A percentile compares a stretch with the other conserved stretches of the same genome.
Evolutionary conservation across 2,888 invertebrate species (phyloP).

Genomic region (Halictus quadricinctus): DNA sequence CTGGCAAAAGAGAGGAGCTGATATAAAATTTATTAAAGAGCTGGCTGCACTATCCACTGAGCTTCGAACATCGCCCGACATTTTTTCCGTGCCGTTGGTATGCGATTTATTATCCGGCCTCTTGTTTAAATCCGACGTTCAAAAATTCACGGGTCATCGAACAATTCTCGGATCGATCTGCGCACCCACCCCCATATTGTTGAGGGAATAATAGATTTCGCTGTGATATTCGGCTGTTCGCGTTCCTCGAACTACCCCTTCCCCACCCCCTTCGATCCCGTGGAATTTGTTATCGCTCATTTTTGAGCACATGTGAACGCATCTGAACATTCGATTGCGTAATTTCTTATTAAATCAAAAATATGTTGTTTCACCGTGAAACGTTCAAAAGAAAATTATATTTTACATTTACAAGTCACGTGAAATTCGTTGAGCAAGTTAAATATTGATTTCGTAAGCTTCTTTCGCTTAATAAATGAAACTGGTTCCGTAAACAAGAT

Average conservation of each 20-base stretch:
- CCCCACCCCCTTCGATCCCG: neutral
- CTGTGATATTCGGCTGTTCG: conserved; percentile 16
- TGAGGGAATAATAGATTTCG: conserved; percentile 14
- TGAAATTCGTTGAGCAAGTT: neutral
- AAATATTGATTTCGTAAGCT: neutral
- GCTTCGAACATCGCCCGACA: neutral
- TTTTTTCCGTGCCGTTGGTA: neutral
- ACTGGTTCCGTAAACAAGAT: too few relatives aligned
- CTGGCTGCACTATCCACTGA: neutral
- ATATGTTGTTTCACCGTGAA: neutral
- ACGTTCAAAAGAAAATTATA: neutral
- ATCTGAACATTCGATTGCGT: neutral
- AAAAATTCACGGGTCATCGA: conserved; percentile 12
- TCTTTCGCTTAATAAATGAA: too few relatives aligned
- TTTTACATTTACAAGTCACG: neutral
- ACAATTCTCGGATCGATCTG: conserved; percentile 1
- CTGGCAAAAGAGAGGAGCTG: neutral
- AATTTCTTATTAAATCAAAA: neutral
- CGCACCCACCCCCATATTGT: conserved; percentile 3
- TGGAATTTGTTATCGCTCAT: neutral
- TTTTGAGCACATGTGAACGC: neutral
- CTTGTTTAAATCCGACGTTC: conserved; percentile 9
- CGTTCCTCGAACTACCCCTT: neutral
- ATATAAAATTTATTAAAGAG: conserved; percentile 33
- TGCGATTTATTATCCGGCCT: conserved; percentile 27